These are phyloP conservation scores for Calameuta pallipes DNA, from an alignment of 2,888 invertebrate genomes.

Conservation along the genomic window DNA sequence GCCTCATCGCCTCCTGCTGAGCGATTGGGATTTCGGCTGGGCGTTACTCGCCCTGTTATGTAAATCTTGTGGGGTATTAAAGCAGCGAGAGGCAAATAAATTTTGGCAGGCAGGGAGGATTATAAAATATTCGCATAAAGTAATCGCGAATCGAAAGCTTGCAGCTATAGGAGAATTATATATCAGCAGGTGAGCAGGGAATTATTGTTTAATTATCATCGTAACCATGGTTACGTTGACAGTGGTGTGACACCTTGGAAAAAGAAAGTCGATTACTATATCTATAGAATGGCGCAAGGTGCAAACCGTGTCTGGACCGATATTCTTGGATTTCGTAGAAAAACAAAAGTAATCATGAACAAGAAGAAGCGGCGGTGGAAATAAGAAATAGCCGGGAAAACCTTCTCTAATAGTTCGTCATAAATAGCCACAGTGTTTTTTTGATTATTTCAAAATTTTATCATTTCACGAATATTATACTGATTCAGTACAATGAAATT, in stretches of 20 bases:
- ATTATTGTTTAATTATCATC: constrained; percentile 25
- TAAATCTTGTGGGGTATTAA: constrained; percentile 8
- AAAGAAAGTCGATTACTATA: constrained; percentile 25
- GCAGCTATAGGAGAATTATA: not conserved
- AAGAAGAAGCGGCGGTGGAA: not conserved
- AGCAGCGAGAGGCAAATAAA: not conserved
- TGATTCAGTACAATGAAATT: not conserved
- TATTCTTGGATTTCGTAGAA: not conserved
- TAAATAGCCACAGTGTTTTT: not conserved
- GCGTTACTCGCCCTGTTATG: constrained; percentile 9
- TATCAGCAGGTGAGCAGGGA: not conserved
- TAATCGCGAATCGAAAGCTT: not conserved
- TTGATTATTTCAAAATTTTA: not conserved
- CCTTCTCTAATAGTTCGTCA: not conserved
- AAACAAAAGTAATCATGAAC: not conserved
- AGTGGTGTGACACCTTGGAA: constrained; percentile 33
- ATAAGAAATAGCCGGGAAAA: not conserved
- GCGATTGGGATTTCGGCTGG: constrained; percentile 8
- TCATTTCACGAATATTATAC: not conserved
- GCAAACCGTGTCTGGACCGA: not conserved
- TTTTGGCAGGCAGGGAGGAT: not conserved
- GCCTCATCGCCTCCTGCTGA: constrained; percentile 17
- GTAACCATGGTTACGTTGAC: constrained; percentile 31
- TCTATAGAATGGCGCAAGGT: not conserved
- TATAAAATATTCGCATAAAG: not conserved